These are phyloP conservation scores for Carterocephalus palaemon DNA, from an alignment of 2,888 invertebrate genomes.

Conservation along the genomic window DNA sequence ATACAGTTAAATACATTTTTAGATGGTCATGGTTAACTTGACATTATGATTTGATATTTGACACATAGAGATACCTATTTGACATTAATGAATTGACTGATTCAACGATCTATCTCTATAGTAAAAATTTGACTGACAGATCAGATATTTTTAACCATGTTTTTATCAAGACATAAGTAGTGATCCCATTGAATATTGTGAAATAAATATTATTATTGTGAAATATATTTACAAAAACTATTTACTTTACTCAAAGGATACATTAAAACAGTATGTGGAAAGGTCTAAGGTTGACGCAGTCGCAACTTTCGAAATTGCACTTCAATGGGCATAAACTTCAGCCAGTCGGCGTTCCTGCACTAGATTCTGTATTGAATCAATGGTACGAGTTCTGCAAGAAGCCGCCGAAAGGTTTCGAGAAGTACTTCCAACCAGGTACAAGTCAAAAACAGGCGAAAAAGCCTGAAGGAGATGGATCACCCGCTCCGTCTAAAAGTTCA, in stretches of 20 bases:
- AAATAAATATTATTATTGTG: constrained; percentile 60
- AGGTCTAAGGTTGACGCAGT: constrained; percentile 68
- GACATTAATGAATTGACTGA: no score
- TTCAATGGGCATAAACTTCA: constrained; percentile 66
- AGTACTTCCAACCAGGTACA: constrained; percentile 87
- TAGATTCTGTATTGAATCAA: constrained; percentile 80
- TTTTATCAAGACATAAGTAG: constrained; percentile 49
- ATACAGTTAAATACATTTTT: no score
- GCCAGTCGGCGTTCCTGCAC: constrained; percentile 70
- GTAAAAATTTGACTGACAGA: no score
- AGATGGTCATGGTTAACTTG: no score
- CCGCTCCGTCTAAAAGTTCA: constrained; percentile 63
- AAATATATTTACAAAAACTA: constrained; percentile 45
- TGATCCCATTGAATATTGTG: constrained; percentile 56
- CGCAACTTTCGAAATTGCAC: constrained; percentile 68
- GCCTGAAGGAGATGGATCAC: constrained; percentile 55
- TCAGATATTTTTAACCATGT: constrained; percentile 71
- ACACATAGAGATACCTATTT: no score
- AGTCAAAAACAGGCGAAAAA: constrained; percentile 67
- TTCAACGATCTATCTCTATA: no score
- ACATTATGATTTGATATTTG: no score
- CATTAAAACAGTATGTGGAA: constrained; percentile 66
- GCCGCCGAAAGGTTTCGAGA: constrained; percentile 96
- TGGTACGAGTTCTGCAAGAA: constrained; percentile 84
- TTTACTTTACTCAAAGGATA: constrained; percentile 47